phyloP scores from a whole-genome alignment of 1,140 invertebrate genomes.

The Probaryconus sp. region DNA sequence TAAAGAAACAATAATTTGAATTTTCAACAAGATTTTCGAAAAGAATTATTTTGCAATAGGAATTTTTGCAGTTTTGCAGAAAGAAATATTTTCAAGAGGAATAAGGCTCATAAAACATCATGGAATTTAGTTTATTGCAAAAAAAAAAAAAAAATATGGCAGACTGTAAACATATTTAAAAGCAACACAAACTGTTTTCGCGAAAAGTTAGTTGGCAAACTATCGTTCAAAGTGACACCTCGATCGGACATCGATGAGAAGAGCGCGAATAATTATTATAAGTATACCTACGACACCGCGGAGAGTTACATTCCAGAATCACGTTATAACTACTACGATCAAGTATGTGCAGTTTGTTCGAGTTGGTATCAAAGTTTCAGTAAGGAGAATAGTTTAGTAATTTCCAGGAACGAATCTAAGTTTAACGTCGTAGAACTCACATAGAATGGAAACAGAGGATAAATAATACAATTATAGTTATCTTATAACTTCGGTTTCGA shows the following conservation, averaged over 20 bases:
- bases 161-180: no score
- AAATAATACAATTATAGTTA: conserved; percentile 63
- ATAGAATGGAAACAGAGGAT: conserved; percentile 59
- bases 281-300: conserved; percentile 49
- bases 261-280: conserved; percentile 52
- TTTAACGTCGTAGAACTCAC: conserved; percentile 57
- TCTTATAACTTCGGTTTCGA: conserved; percentile 50
- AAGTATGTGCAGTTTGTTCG: conserved; percentile 60
- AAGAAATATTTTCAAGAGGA: no score
- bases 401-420: conserved; percentile 61
- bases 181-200: conserved; percentile 4
- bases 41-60: no score
- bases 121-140: no score
- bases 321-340: conserved; percentile 57
- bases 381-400: conserved; percentile 63
- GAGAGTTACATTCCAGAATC: conserved; percentile 54
- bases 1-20: no score
- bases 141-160: no score
- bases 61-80: no score
- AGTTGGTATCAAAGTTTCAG: conserved; percentile 60
- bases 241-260: conserved; percentile 29
- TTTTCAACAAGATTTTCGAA: no score
- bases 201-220: not conserved
- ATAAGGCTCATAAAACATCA: no score
- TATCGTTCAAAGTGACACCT: conserved; percentile 18